Evolutionary conservation across 2,113 vertebrate species (phyloP).

Genomic region (Takifugu bimaculatus): DNA sequence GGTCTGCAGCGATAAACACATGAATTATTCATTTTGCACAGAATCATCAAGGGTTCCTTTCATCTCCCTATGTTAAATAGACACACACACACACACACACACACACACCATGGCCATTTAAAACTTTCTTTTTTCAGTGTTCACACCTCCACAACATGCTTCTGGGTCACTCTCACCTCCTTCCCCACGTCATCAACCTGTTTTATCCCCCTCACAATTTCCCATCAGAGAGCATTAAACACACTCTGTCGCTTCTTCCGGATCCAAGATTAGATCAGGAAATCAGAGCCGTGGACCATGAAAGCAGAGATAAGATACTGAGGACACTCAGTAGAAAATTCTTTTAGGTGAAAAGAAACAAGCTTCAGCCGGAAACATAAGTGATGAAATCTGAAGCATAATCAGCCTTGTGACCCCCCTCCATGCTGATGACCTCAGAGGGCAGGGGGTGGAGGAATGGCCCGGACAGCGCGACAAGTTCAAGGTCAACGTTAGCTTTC

Average conservation of each 20-base stretch:
- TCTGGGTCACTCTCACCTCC: slow-evolving; percentile 4
- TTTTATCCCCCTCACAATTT: slow-evolving; percentile 23
- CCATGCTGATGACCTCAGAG: slow-evolving; percentile 24
- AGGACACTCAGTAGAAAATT: neutral
- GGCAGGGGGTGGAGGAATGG: slow-evolving; percentile 19
- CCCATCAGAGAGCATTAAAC: slow-evolving; percentile 12
- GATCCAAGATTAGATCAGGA: slow-evolving; percentile 13
- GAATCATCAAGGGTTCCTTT: slow-evolving; percentile 21
- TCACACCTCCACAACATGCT: slow-evolving; percentile 30
- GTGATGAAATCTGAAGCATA: slow-evolving; percentile 17
- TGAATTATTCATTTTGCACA: slow-evolving; percentile 49
- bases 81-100: neutral
- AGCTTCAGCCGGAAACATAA: neutral
- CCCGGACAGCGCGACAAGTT: slow-evolving; percentile 3
- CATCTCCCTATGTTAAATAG: neutral
- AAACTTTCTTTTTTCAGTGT: neutral
- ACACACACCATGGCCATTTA: neutral
- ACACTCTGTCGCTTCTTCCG: slow-evolving; percentile 12
- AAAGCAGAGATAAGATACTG: neutral
- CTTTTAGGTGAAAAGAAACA: neutral
- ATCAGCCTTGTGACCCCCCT: slow-evolving; percentile 44
- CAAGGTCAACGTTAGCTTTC: neutral
- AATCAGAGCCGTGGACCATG: slow-evolving; percentile 10
- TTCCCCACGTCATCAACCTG: neutral
- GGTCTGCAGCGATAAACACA: slow-evolving; percentile 29